Conservation (phyloP, 2,797 vertebrate species). For the Chelon auratus region DNA sequence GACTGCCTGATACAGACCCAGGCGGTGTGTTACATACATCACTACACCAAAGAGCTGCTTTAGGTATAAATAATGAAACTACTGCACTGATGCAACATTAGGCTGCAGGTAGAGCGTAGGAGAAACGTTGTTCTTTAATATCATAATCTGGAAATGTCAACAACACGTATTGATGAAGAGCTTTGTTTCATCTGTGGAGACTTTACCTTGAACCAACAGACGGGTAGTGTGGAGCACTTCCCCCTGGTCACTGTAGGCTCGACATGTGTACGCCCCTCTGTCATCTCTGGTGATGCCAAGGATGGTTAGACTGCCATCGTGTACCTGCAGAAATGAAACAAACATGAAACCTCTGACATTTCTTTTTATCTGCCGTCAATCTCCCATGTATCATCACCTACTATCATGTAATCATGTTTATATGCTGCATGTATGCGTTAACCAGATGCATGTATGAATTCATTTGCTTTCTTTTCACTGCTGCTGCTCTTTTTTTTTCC, state of each 20-base stretch:
- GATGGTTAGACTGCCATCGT: conserved; percentile 94
- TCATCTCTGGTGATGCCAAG: conserved; percentile 92
- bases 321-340: conserved; percentile 79
- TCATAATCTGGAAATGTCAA: conserved; percentile 14
- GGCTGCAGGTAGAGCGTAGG: neutral
- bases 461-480: no score
- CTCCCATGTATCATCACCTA: no score
- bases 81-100: conserved; percentile 17
- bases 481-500: no score
- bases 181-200: neutral
- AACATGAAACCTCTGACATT: neutral
- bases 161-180: neutral
- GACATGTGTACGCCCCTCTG: conserved; percentile 96
- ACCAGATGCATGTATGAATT: no score
- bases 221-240: conserved; percentile 97
- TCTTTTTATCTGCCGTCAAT: no score
- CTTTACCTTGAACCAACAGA: conserved; percentile 96
- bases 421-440: no score
- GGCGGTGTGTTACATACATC: conserved; percentile 61
- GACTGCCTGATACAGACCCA: conserved; percentile 68
- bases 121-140: conserved; percentile 18
- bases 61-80: conserved; percentile 46
- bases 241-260: conserved; percentile 97
- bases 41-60: conserved; percentile 41
- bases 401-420: no score